A percentile compares a stretch with the other conserved stretches of the same genome.
Evolutionary conservation across 2,888 invertebrate genomes (phyloP).

Genomic region (Agonopterix subpropinquella): DNA sequence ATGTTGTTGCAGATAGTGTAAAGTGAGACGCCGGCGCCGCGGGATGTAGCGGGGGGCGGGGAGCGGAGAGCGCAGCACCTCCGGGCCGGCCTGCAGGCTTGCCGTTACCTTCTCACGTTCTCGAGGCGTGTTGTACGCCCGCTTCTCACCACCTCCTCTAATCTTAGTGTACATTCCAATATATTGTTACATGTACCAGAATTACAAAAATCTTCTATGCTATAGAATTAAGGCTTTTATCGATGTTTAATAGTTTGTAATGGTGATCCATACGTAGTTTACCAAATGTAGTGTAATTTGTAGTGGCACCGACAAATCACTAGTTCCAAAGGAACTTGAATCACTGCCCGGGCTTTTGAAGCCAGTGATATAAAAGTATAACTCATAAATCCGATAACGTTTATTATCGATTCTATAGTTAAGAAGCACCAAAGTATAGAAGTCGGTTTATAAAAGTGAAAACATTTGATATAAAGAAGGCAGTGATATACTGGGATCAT

Average conservation of each 20-base stretch:
- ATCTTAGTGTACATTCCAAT: slow-evolving; percentile 9
- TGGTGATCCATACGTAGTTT: neutral
- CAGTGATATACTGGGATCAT: slow-evolving; percentile 6
- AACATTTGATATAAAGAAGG: neutral
- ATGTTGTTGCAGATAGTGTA: too few species aligned
- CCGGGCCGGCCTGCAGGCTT: slow-evolving; percentile 16
- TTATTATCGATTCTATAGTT: neutral
- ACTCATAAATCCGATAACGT: neutral
- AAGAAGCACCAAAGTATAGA: slow-evolving; percentile 2
- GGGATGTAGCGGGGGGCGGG: too few species aligned
- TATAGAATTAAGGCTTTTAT: neutral
- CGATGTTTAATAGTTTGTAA: neutral
- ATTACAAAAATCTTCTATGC: neutral
- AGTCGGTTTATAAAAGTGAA: neutral
- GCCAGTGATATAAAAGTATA: slow-evolving; percentile 34
- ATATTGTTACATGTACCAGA: neutral
- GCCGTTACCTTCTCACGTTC: slow-evolving; percentile 19
- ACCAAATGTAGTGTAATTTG: neutral
- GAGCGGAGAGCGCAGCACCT: too few species aligned
- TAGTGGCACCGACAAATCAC: slow-evolving; percentile 2
- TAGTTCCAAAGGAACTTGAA: slow-evolving; percentile 21
- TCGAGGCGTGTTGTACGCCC: neutral
- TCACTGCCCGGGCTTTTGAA: slow-evolving; percentile 41
- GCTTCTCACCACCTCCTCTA: neutral
- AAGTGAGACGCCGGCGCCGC: too few species aligned